Conservation (phyloP, 2,797 vertebrate genomes). For the Sebastes umbrosus region DNA sequence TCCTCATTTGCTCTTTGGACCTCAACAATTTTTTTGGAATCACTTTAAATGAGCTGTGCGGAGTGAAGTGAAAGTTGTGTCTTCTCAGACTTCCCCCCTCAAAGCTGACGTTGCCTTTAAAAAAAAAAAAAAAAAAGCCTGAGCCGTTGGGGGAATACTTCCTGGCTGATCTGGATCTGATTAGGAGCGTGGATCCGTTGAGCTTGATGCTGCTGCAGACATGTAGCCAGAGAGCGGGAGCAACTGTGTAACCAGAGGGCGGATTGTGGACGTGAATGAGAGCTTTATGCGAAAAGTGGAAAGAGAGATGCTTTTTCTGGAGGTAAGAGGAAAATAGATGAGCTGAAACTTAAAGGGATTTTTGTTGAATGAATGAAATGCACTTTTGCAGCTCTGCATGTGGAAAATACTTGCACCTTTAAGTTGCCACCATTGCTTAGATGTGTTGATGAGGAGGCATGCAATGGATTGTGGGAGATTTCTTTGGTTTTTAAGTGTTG, state of each 20-base stretch:
- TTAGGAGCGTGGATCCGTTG: constrained; percentile 46
- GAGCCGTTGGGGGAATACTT: constrained; percentile 13
- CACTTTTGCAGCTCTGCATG: neutral
- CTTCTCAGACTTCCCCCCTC: neutral
- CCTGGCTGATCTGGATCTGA: constrained; percentile 55
- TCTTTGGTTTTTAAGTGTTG: neutral
- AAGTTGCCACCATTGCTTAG: neutral
- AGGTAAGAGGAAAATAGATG: constrained; percentile 65
- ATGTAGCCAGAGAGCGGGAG: constrained; percentile 38
- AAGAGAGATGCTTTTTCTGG: constrained; percentile 61
- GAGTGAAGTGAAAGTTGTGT: neutral
- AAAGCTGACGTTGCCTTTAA: constrained; percentile 18
- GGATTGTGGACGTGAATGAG: constrained; percentile 29
- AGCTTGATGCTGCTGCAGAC: constrained; percentile 40
- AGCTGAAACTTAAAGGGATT: constrained; percentile 4
- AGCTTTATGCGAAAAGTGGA: constrained; percentile 39
- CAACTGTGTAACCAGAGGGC: neutral
- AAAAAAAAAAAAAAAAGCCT: neutral
- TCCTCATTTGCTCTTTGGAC: constrained; percentile 39
- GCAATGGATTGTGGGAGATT: constrained; percentile 8
- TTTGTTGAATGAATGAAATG: neutral
- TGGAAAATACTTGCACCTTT: neutral
- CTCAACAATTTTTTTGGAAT: constrained; percentile 4
- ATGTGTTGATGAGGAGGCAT: neutral
- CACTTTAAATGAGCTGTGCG: neutral